A percentile compares a stretch with the other conserved stretches of the same genome.
Evolutionary conservation across 2,797 vertebrate genomes (phyloP).

Genomic region (Fringilla coelebs): DNA sequence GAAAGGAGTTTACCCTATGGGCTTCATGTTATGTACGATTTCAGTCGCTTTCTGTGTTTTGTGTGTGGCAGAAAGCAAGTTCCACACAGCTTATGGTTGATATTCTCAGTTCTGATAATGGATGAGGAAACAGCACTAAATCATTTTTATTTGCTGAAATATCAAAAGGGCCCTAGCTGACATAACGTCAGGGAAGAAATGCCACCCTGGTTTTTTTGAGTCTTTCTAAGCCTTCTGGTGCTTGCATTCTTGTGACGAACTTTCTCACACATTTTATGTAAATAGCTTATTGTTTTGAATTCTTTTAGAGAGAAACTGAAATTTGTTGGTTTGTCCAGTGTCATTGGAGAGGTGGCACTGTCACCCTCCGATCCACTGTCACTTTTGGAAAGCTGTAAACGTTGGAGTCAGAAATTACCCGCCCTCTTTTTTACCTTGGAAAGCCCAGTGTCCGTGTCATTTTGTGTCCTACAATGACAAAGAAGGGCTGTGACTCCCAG

Average conservation of each 20-base stretch:
- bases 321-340: not conserved
- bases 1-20: not conserved
- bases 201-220: not conserved
- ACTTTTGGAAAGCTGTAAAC: too few species aligned
- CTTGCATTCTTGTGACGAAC: not conserved
- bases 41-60: not conserved
- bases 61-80: not conserved
- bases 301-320: too few species aligned
- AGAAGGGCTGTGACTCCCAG: not conserved
- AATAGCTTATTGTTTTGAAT: not conserved
- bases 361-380: too few species aligned
- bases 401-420: too few species aligned
- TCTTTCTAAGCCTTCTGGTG: not conserved
- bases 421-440: too few species aligned
- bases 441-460: too few species aligned
- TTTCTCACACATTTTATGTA: not conserved
- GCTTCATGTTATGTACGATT: not conserved
- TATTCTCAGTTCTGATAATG: not conserved
- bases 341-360: not conserved
- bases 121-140: not conserved
- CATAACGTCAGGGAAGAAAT: not conserved
- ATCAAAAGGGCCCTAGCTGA: not conserved
- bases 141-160: not conserved
- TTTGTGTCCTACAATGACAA: too few species aligned
- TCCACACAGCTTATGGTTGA: accelerated